Base-by-base conservation (phyloP, 2,113 vertebrate species). In the zebrafish (Danio rerio) region DNA sequence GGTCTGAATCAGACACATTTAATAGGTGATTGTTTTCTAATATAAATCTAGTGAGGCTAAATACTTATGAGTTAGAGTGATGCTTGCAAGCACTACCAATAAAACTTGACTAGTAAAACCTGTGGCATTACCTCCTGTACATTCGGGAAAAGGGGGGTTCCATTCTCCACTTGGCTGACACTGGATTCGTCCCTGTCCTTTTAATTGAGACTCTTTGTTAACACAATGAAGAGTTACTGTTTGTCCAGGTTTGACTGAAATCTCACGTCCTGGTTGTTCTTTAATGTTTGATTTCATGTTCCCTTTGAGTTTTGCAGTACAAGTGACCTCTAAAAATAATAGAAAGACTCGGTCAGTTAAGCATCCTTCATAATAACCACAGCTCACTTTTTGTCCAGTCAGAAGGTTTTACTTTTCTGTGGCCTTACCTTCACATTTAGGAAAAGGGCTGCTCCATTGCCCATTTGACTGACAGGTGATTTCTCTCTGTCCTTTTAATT, bases 381-480 rank as follows among this genome's bases (percentile, higher is more conserved):
- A 53, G 50, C 12, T 40, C 20, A 2, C 12, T 55, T 8, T 72
- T 73, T 73, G 13, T 40, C 15, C 71, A 73, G 31, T 71, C 47
- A 16, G 2, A 73, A 16, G 8, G 1, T 72, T 40, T 73, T 73
- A 4, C 15, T 1, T 4, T 4, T 56, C 5, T n/a, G 5, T 42
- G 18, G 18, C 15, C 74, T 90, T 91, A 96, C 96, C 95, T 85
- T 85, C 4, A 81, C 96, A 97, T 18, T 9, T 86, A 63, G 96
- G 96, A 7, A 88, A 90, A 0, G 81, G 10, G 0, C 0, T 49
- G 86, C 79, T 94, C 96, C 96, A 97, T 5, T 53, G 0, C 66
- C 95, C 95, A 52, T 86, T 53, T 47, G 85, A 15, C 49, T 91
- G 89, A 61, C 96, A 97, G 69, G 90, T 18, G 0, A 94, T 86